These are phyloP conservation scores for Torymus aiolomorphi DNA, from an alignment of 2,888 invertebrate genomes.

Conservation along the genomic window DNA sequence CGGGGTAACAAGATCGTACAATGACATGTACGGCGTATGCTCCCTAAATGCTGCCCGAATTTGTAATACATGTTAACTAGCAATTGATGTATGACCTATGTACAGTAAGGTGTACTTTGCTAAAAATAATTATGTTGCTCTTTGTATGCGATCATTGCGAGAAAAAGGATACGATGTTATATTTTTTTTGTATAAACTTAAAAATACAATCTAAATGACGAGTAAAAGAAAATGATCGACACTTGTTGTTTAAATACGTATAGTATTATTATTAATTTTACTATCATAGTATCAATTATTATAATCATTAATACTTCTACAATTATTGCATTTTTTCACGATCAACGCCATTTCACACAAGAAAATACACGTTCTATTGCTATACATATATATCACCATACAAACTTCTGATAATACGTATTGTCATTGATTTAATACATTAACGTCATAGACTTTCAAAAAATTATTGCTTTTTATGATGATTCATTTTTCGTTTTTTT, in stretches of 20 bases:
- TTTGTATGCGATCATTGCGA: neutral
- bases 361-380: constrained; percentile 14
- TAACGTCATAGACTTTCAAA: constrained; percentile 18
- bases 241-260: constrained; percentile 19
- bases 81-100: too few species aligned
- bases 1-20: too few species aligned
- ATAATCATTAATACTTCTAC: constrained; percentile 36
- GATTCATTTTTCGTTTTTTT: too few species aligned
- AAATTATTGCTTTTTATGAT: neutral
- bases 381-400: constrained; percentile 20
- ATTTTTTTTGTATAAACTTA: constrained; percentile 12
- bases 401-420: constrained; percentile 42
- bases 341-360: constrained; percentile 36
- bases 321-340: constrained; percentile 33
- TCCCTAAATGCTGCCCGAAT: too few species aligned
- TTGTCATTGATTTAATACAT: constrained; percentile 27
- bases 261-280: constrained; percentile 43
- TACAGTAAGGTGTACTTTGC: neutral
- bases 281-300: constrained; percentile 42
- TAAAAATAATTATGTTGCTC: neutral
- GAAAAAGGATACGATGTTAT: neutral
- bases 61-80: too few species aligned
- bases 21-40: too few species aligned
- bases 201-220: constrained; percentile 18
- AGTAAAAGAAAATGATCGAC: constrained; percentile 7